A percentile compares a stretch with the other conserved stretches of the same genome.
phyloP scores from a whole-genome alignment of 2,797 vertebrate species.

The Chloroceryle inda region DNA sequence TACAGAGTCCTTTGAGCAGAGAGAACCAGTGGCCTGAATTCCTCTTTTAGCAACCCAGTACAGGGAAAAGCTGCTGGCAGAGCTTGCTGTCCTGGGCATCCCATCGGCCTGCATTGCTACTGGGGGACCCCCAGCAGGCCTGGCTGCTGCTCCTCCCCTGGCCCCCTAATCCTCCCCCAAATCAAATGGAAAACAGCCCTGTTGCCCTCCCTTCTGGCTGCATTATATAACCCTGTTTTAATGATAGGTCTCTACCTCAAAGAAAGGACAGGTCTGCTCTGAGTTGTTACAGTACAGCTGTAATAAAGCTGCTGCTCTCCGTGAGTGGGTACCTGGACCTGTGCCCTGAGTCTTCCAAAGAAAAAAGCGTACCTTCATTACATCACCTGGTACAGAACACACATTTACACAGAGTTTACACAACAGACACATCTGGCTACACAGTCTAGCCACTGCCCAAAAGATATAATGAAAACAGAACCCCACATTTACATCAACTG shows the following conservation, averaged over 20 bases:
- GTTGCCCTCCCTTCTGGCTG: neutral
- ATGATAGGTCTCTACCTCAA: rapidly evolving
- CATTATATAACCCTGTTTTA: rapidly evolving
- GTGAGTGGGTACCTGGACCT: rapidly evolving
- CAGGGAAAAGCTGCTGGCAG: neutral
- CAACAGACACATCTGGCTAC: no score
- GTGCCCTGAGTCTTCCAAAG: neutral
- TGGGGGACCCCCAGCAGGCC: rapidly evolving
- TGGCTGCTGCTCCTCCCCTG: neutral
- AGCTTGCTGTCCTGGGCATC: neutral
- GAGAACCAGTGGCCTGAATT: neutral
- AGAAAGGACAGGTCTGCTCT: neutral
- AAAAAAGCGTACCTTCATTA: rapidly evolving
- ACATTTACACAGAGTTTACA: neutral
- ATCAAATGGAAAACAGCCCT: neutral
- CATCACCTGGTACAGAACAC: neutral
- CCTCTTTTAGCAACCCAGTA: neutral
- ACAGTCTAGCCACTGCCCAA: neutral
- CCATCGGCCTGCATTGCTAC: neutral
- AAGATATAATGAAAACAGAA: neutral
- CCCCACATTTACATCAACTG: neutral
- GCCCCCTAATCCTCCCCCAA: neutral
- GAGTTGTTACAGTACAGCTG: neutral
- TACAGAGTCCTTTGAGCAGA: neutral
- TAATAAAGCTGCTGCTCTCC: neutral